Conservation (phyloP, 2,797 vertebrate genomes). For the Sandelia bainsii region DNA sequence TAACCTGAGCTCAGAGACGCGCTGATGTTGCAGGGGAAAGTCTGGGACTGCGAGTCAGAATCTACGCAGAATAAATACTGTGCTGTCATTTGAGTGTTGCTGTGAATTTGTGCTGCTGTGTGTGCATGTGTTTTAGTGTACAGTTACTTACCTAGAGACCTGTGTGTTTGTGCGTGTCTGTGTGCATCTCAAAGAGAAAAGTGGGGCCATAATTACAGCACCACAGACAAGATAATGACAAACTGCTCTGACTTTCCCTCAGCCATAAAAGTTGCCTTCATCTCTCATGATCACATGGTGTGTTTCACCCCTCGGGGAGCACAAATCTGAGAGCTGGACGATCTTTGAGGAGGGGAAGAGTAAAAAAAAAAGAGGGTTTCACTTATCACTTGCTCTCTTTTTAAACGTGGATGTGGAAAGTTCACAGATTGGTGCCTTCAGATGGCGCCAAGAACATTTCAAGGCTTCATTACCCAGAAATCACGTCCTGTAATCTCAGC, state of each 20-base stretch:
- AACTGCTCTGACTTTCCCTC: conserved; percentile 67
- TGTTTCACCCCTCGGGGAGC: conserved; percentile 21
- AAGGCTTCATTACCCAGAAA: neutral
- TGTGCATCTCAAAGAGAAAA: conserved; percentile 49
- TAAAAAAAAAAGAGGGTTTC: neutral
- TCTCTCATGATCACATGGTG: conserved; percentile 31
- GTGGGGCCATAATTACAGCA: conserved; percentile 62
- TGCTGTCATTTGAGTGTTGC: neutral
- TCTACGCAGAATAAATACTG: neutral
- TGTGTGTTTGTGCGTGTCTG: conserved; percentile 10
- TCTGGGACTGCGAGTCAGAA: neutral
- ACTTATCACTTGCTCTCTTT: conserved; percentile 6
- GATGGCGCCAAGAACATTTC: neutral
- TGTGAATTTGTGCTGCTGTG: neutral
- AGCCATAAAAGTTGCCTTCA: conserved; percentile 48
- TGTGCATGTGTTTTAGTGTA: conserved; percentile 2
- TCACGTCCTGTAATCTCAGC: neutral
- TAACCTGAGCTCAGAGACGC: conserved; percentile 11
- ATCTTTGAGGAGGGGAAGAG: neutral
- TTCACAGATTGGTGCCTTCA: neutral
- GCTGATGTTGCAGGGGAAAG: conserved; percentile 17
- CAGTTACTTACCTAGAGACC: neutral
- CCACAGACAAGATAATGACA: conserved; percentile 70
- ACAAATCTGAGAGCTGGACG: neutral
- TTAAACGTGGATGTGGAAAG: neutral